Evolutionary conservation across 2,888 invertebrate genomes (phyloP), one percentile per base, ranked within the genome.

Genomic region (Agrotis puta): DNA sequence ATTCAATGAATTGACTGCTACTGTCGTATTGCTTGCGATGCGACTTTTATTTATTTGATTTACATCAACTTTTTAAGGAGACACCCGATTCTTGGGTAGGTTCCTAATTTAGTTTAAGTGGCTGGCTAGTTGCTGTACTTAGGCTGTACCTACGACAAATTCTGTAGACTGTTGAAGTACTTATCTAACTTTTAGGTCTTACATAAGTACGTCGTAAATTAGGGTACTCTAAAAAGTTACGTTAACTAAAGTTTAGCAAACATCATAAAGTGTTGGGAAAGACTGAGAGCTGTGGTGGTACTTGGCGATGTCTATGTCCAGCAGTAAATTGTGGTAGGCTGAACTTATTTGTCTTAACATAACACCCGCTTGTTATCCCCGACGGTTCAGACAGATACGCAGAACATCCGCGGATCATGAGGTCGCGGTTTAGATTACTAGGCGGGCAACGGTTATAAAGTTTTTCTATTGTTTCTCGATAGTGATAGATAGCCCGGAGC

Each of bases 1-100:
- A 85, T 80, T 78, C 82, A 80, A 74, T 76, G 74, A 83, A 77
- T 77, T 82, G 74, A 81, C 81, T 82, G 67, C 71, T 62, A 51
- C 61, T 64, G 70, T 72, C 77, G 62, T 64, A 64, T 61, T 70
- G 69, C 74, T 57, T 53, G 56, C 62, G 20, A 62, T 70, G 57
- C 53, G 22, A 70, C 57, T 72, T 69, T 64, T 75, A 64, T 74
- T 69, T 74, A 58, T 77, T 71, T 67, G 45, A 69, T 58, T 77
- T 69, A 11, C 11, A 5, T 51, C 24, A 24, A 24, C 11, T 56
- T 68, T 71, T 59, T 20, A 50, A 74, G n/a, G 14, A 39, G 24
- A 13, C 58, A 7, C 20, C 16, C n/a, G n/a, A 51, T 51, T 56
- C 24, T n/a, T 22, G 27, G 22, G 16, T n/a, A 22, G 22, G 47